These are phyloP conservation scores for Cenopis cana DNA, from an alignment of 2,888 invertebrate species.

Conservation along the genomic window DNA sequence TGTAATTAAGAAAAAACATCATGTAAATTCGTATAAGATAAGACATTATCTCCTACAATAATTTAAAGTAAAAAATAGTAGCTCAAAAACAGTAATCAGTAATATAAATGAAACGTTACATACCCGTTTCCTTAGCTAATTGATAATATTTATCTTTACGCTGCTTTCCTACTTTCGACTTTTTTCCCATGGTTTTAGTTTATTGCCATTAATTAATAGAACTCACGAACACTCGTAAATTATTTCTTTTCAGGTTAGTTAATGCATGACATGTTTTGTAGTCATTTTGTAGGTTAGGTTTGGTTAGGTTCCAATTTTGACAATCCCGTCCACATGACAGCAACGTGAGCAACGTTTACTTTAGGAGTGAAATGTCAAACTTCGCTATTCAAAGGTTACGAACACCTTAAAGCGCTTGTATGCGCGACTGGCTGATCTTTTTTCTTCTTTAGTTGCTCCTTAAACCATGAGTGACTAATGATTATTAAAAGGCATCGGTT, in stretches of 20 bases:
- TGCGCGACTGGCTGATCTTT: too few species aligned
- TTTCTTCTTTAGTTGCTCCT: too few species aligned
- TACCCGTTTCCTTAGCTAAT: constrained; percentile 99
- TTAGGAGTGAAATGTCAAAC: background rate
- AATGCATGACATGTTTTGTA: background rate
- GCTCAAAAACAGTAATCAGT: background rate
- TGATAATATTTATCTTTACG: constrained; percentile 99
- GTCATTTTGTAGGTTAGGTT: background rate
- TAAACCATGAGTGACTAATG: too few species aligned
- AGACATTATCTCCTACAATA: background rate
- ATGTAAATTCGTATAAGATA: background rate
- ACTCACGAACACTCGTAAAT: constrained; percentile 1
- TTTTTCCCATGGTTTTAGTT: constrained; percentile 93
- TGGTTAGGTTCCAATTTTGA: too few species aligned
- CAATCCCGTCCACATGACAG: constrained; percentile 30
- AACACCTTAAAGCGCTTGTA: background rate
- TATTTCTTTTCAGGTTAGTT: constrained; percentile 19
- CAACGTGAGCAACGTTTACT: background rate
- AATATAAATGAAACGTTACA: constrained; percentile 48
- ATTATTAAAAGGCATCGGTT: too few species aligned
- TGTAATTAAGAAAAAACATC: constrained; percentile 64
- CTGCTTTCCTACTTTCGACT: constrained; percentile 98
- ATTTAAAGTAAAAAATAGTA: background rate
- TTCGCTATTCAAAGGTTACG: background rate
- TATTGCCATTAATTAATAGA: constrained; percentile 12